These are phyloP conservation scores for Numida meleagris DNA, from an alignment of 2,113 vertebrate species.

Conservation along the genomic window DNA sequence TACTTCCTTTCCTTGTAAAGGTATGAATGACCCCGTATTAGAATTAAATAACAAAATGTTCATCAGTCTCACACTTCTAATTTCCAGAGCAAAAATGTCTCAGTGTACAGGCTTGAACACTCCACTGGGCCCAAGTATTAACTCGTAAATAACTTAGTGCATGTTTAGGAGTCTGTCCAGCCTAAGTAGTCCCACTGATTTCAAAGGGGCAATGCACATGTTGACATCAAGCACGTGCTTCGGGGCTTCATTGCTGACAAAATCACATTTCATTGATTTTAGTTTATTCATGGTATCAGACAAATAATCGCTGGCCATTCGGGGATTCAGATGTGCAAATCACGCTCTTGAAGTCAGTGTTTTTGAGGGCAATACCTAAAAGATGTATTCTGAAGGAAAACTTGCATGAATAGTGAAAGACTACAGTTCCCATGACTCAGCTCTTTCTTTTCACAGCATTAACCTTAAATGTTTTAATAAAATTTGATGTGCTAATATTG, in stretches of 20 bases:
- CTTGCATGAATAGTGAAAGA: not conserved
- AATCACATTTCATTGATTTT: not conserved
- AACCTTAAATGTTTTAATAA: not conserved
- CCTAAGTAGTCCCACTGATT: not conserved
- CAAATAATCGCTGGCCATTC: not conserved
- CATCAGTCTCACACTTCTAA: not conserved
- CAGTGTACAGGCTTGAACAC: not conserved
- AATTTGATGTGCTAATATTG: not conserved
- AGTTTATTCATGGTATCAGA: not conserved
- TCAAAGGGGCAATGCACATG: not conserved
- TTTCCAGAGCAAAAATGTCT: not conserved
- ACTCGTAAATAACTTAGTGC: not conserved
- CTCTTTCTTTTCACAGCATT: not conserved
- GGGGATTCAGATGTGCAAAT: not conserved
- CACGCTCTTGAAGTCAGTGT: not conserved
- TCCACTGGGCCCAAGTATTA: not conserved
- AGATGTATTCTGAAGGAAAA: not conserved
- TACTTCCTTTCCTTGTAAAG: not conserved
- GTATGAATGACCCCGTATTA: not conserved
- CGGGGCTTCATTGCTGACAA: not conserved
- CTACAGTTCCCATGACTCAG: not conserved
- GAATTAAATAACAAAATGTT: not conserved
- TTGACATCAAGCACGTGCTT: not conserved
- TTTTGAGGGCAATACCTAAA: not conserved
- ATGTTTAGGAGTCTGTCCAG: not conserved